Base-by-base conservation (phyloP, 2,888 invertebrate genomes). In the Epicampocera succincta region DNA sequence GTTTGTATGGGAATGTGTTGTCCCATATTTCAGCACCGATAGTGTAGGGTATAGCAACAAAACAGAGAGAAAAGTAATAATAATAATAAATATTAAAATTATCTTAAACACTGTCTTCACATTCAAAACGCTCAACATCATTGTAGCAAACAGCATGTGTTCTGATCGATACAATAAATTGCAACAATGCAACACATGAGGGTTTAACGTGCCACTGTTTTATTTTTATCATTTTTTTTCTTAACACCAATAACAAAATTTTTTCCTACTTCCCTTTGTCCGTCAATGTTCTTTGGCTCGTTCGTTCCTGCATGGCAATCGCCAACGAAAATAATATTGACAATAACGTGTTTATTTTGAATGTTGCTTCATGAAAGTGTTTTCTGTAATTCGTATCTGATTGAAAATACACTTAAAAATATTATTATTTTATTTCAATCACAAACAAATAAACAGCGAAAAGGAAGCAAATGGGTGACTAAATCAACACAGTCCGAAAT, bases 111-210 rank as follows among this genome's bases (percentile, higher is more conserved):
- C 29, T 77, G 69, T 77, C 69, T 69, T 46, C 61, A 56, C 63
- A 69, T 76, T 76, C 46, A 17, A 54, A 76, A 63, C 48, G 48
- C 58, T 63, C n/a, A 69, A 77, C 61, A 76, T 44, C 33, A 76
- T 72, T 76, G 72, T 73, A 61, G 56, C 61, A 50, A 72, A 72
- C 80, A 81, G 80, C 80, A 73, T 76, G 80, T 68, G 68, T 38
- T 68, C 76, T 72, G 54, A 72, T 76, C 66, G 76, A 76, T 81
- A 81, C 61, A 76, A 81, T 81, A 81, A 81, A 81, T 81, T 81
- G 52, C 75, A 66, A 68, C 66, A 76, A 72, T 68, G 56, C 76
- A 81, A 73, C 76, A 68, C 56, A 81, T 81, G 76, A 73, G 80
- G 80, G 80, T 76, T 76, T 81, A 81, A 80, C 61, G 72, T 73